Base-by-base conservation (phyloP, 2,888 invertebrate species). In the Axea sp. region DNA sequence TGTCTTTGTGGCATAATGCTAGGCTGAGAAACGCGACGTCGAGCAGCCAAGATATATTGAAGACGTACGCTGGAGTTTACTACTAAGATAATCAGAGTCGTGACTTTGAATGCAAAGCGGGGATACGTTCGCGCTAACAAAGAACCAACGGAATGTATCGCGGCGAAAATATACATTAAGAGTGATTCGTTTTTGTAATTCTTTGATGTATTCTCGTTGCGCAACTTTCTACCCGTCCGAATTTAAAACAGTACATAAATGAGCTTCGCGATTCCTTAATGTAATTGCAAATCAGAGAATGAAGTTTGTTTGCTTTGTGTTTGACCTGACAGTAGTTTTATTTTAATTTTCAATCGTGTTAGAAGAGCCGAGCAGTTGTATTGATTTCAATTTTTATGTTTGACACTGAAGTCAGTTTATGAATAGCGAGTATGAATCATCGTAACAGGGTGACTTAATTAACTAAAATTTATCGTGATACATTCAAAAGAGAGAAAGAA, bases 41-140 rank as follows among this genome's bases (percentile, higher is more conserved):
- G 35, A 45, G 37, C 8, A 43, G 2, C 60, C 33, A 28, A 65
- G 62, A 73, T 60, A 62, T 71, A 55, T 55, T 33, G 31, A 39
- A 55, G 55, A 62, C 33, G 55, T 71, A 62, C 55, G 65, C 37
- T 24, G 26, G 57, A 43, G 78, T 81, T 83, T 83, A 81, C 81
- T 80, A 80, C 83, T 83, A 83, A 82, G 81, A 82, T 84, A 84
- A 84, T 83, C 83, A 82, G 79, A 81, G 75, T 81, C 83, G 83
- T 83, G 84, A 83, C 82, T 80, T 72, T 80, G 83, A 83, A 83
- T 84, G 80, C 78, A 75, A 76, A 67, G 60, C 47, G 73, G 75
- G 77, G 81, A 82, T 81, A 81, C 72, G 73, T 75, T 67, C 75
- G 62, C 64, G 47, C 45, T 65, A 73, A 67, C 37, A 57, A 65